Evolutionary conservation across 2,888 invertebrate genomes (phyloP), one percentile per base, ranked within the genome.

Genomic region (Pyrocoelia pectoralis): DNA sequence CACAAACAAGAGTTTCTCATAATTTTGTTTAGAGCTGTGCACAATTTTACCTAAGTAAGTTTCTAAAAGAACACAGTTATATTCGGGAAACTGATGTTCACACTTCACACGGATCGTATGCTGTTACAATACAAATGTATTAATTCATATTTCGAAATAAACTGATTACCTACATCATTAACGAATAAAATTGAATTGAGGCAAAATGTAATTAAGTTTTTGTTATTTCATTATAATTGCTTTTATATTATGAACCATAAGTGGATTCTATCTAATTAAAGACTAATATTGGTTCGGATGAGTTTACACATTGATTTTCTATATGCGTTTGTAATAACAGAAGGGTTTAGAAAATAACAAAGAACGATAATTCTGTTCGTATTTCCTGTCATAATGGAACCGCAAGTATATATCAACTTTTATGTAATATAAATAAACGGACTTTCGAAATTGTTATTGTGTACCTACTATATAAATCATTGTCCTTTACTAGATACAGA

Each of bases 191-290:
- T 33, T 2, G 33, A 33, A 33, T 6, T 8, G n/a, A 33, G n/a
- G 9, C 8, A 8, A 33, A n/a, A n/a, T 33, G 33, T 33, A 33
- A 33, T 33, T 33, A 33, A 2, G n/a, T 3, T n/a, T 33, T 33
- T 33, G 33, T 33, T 33, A 33, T 33, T 33, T 33, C 33, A 33
- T 33, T 33, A 33, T 33, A 33, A 33, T 33, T 33, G 33, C 10
- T 33, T 33, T n/a, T n/a, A n/a, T 33, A 8, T 8, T 33, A 33
- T 33, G 33, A 10, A 33, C 10, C 33, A 33, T 33, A 33, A 33
- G 33, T 33, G 33, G 33, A 33, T 33, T 33, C n/a, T 33, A 33
- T 33, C 33, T 33, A 33, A 33, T 33, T 33, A 33, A 33, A 33
- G 33, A n/a, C 33, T 33, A 33, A 33, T 33, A 33, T 33, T 33